A percentile compares a stretch with the other conserved stretches of the same genome.
phyloP scores from a whole-genome alignment of 2,113 vertebrate genomes.

The Chaetops frenatus region DNA sequence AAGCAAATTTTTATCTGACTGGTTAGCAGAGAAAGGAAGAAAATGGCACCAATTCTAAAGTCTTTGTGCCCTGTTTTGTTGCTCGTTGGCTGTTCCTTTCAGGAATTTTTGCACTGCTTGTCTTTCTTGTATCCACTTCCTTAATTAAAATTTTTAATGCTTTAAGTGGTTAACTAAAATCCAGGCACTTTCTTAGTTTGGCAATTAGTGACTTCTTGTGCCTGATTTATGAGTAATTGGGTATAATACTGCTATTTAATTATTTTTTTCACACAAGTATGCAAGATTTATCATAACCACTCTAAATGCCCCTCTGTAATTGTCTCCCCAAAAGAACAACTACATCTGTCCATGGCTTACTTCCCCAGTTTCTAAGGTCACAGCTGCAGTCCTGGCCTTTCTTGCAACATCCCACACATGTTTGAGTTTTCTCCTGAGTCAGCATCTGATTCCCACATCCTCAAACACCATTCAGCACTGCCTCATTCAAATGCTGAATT shows the following conservation, averaged over 20 bases:
- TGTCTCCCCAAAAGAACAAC: background rate
- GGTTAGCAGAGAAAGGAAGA: constrained; percentile 39
- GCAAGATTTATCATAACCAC: background rate
- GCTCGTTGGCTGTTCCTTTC: constrained; percentile 59
- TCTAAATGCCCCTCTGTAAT: background rate
- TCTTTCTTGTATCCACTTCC: constrained; percentile 10
- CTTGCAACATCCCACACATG: background rate
- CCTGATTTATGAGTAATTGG: background rate
- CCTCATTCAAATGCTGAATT: background rate
- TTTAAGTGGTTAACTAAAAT: background rate
- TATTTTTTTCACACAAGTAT: background rate
- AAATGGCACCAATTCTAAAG: constrained; percentile 18
- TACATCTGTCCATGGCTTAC: background rate
- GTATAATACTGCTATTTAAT: background rate
- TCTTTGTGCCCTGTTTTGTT: background rate
- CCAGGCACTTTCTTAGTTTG: background rate
- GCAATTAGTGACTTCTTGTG: background rate
- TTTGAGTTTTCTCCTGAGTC: background rate
- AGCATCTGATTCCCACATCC: background rate
- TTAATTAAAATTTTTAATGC: constrained; percentile 46
- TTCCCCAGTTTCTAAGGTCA: background rate
- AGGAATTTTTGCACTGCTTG: constrained; percentile 41
- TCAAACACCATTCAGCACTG: background rate
- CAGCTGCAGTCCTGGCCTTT: background rate
- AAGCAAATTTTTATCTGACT: constrained; percentile 63